Evolutionary conservation across 2,888 invertebrate species (phyloP), one percentile per base, ranked within the genome.

Genomic region (Drosophila pegasa): DNA sequence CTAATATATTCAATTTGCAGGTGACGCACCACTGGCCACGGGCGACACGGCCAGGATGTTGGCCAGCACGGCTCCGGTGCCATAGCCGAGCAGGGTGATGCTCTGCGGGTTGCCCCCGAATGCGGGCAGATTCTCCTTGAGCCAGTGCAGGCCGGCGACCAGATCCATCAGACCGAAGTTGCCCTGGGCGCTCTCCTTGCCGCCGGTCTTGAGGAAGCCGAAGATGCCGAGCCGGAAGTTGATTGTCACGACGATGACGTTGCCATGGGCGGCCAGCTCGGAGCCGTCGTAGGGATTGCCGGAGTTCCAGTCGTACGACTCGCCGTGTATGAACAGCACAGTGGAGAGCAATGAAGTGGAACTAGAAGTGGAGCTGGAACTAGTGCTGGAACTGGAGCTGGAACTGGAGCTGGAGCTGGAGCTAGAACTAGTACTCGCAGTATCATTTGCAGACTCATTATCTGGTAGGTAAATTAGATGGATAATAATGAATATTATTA

Each of bases 281-380:
- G 98, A 98, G 75, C 98, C 99, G 93, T 99, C 99, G 93, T 99
- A 98, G 18, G 98, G 96, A 93, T 98, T 99, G 67, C 99, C 99
- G 43, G 98, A 96, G 92, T 98, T 98, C 97, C 98, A 98, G 91
- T 98, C 98, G 93, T 97, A 98, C 27, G 98, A 98, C 92, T 98
- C 98, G 56, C 98, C 98, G 91, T 98, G 98, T 81, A 98, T 95
- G 91, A 97, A 97, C 61, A 98, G 95, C 90, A 98, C 94, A 61
- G 98, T 97, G 69, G 98, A 96, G 87, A 96, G 93, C 57, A 82
- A 72, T 4, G 78, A 55, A 31, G 67, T 66, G 3, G 72, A 5
- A 29, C 61, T 66, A 37, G 69, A 35, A n/a, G 12, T 41, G 27
- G 45, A 29, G 20, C 20, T 27, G 3, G 57, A 35, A 8, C 38